Percentiles rank a stretch among this genome's conserved stretches.
phyloP scores from a whole-genome alignment of 2,113 vertebrate genomes.

The Apeltes quadracus region DNA sequence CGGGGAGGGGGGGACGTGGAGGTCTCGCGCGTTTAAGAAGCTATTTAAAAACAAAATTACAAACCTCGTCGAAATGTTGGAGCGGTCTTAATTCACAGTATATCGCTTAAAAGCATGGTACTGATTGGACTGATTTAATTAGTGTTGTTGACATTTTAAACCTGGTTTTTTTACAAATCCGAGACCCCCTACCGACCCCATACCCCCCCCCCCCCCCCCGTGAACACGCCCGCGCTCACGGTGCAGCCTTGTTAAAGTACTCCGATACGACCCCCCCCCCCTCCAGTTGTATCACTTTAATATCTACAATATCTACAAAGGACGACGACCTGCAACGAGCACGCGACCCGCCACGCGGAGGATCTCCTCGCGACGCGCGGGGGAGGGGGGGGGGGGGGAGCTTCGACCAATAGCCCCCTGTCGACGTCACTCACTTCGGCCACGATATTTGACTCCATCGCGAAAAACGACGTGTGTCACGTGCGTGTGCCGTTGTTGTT shows the following conservation, averaged over 20 bases:
- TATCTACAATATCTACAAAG: not conserved
- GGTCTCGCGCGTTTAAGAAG: too few relatives aligned
- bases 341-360: too few relatives aligned
- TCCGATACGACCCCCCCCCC: too few relatives aligned
- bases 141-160: not conserved
- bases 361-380: too few relatives aligned
- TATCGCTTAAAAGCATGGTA: too few relatives aligned
- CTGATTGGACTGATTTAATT: too few relatives aligned
- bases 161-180: not conserved
- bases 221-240: not conserved
- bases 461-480: not conserved
- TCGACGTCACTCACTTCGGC: not conserved
- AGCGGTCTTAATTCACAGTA: too few relatives aligned
- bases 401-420: too few relatives aligned
- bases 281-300: not conserved
- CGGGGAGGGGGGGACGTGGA: fast-evolving
- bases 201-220: too few relatives aligned
- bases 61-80: not conserved
- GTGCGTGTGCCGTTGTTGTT: not conserved
- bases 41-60: constrained; percentile 1
- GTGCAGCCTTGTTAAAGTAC: too few relatives aligned
- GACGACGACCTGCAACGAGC: too few relatives aligned
- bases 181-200: not conserved
- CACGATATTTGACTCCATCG: not conserved
- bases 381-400: too few relatives aligned